Base-by-base conservation (phyloP, 2,888 invertebrate genomes). In the Monoplex corrugatus region DNA sequence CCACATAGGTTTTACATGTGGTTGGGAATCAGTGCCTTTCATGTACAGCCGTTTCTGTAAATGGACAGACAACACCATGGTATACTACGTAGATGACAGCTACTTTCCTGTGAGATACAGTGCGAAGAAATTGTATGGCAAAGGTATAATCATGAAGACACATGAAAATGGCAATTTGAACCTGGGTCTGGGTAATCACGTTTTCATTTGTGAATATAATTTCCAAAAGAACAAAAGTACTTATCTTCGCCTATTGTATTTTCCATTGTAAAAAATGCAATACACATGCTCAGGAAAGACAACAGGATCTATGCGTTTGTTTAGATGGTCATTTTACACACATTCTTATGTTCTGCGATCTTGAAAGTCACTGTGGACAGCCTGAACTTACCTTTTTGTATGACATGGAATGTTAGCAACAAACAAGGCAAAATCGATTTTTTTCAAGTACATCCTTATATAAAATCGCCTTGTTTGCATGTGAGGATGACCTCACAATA, bases 41-140 rank as follows among this genome's bases (percentile, higher is more conserved):
- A 40, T 57, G 50, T 87, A 87, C 63, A 57, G 43, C 28, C 10
- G 38, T 16, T 35, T 57, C 10, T n/a, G 2, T 6, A 2, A 1
- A 19, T 87, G 87, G 87, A 40, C 63, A 35, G 87, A 87, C 43
- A 43, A 50, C 0, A 57, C 80, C 2, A 28, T 87, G 8, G 28
- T 78, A 2, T 82, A 87, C 40, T 32, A 32, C 6, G 19, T 68
- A 28, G 28, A n/a, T 28, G 68, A 28, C 0, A 68, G 16, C 6
- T n/a, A 68, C 68, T 28, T 0, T 28, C 5, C 23, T 19, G n/a
- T n/a, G n/a, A n/a, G n/a, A n/a, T n/a, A n/a, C n/a, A n/a, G n/a
- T n/a, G n/a, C n/a, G n/a, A n/a, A n/a, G n/a, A n/a, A n/a, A n/a
- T n/a, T n/a, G n/a, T n/a, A n/a, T n/a, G 68, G n/a, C 28, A 19